Evolutionary conservation across 2,797 vertebrate species (phyloP).

Genomic region (Propithecus perrieri): DNA sequence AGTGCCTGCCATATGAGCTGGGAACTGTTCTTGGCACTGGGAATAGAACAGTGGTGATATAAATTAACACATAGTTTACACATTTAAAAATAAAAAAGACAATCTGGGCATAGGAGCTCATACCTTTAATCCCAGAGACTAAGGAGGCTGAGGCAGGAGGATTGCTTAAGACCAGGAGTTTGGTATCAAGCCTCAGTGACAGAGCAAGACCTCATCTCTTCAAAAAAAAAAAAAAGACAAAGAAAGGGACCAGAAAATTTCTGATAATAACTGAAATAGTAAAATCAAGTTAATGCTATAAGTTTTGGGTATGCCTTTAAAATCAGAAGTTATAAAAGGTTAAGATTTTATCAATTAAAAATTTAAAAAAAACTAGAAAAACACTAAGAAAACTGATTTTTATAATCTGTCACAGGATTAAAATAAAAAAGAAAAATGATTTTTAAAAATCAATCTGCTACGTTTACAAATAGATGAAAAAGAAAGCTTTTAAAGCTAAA

Average conservation of each 20-base stretch:
- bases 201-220: neutral
- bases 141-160: neutral
- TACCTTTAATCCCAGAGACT: neutral
- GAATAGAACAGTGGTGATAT: neutral
- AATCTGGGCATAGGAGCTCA: neutral
- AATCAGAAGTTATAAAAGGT: constrained; percentile 4
- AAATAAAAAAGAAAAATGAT: neutral
- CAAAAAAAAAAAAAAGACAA: neutral
- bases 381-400: neutral
- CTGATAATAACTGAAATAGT: neutral
- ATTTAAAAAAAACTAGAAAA: neutral
- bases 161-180: neutral
- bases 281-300: neutral
- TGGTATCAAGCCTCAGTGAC: neutral
- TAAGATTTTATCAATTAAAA: constrained; percentile 17
- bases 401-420: neutral
- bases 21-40: neutral
- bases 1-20: neutral
- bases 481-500: neutral
- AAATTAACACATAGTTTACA: neutral
- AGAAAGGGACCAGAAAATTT: neutral
- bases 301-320: neutral
- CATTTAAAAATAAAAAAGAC: neutral
- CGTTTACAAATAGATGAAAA: constrained; percentile 19
- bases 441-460: neutral